Percentiles rank a stretch among this genome's conserved stretches.
phyloP scores from a whole-genome alignment of 2,888 invertebrate genomes.

The Tenodera sinensis region DNA sequence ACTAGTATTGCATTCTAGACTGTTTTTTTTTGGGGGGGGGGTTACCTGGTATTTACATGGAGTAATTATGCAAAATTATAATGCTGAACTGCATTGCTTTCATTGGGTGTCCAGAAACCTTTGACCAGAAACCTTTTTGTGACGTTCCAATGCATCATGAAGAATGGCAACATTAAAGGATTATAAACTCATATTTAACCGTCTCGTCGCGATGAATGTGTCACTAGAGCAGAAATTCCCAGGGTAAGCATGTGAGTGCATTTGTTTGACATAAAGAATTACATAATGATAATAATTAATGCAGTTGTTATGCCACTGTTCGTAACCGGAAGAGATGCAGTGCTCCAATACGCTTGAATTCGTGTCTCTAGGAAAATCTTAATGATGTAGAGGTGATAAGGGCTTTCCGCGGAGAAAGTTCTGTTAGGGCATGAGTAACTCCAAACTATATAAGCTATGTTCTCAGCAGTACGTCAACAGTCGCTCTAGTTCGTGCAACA shows the following conservation, averaged over 20 bases:
- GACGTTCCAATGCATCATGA: no score
- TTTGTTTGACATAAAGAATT: neutral
- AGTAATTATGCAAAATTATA: no score
- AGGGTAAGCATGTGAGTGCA: neutral
- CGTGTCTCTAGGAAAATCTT: neutral
- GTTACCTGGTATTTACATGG: no score
- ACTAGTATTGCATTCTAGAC: no score
- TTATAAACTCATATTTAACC: no score
- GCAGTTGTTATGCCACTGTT: neutral
- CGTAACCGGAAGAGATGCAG: neutral
- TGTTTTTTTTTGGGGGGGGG: no score
- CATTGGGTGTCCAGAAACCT: no score
- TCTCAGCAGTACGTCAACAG: neutral
- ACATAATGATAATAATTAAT: neutral
- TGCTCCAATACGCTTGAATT: neutral
- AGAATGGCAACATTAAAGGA: no score
- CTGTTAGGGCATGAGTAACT: neutral
- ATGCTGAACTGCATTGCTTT: no score
- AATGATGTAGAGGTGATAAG: neutral
- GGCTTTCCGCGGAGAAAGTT: neutral
- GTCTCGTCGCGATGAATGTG: no score
- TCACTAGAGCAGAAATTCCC: no score
- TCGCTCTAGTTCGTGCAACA: neutral
- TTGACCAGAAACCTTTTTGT: no score
- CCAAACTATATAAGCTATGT: neutral